Evolutionary conservation across 2,113 vertebrate species (phyloP).

Genomic region (Pelobates fuscus): DNA sequence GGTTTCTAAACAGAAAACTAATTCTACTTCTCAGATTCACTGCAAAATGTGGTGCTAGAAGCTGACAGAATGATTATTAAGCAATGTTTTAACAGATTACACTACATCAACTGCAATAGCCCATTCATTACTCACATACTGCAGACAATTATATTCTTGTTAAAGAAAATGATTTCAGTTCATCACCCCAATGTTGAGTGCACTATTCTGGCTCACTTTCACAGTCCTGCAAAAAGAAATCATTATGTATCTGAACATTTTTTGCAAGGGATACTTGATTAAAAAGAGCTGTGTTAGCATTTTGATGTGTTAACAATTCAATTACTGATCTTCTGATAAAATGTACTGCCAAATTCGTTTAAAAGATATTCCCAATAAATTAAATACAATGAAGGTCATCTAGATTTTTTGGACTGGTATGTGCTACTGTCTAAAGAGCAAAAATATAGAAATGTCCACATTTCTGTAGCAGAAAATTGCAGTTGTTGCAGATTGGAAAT

Average conservation of each 20-base stretch:
- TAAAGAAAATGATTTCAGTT: slow-evolving; percentile 38
- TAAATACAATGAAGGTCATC: slow-evolving; percentile 10
- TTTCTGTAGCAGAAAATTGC: too few species aligned
- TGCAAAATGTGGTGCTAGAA: background rate
- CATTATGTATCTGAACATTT: slow-evolving; percentile 32
- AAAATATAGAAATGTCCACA: background rate
- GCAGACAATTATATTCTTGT: slow-evolving; percentile 39
- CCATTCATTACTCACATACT: slow-evolving; percentile 36
- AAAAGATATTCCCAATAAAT: slow-evolving; percentile 12
- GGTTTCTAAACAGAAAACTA: background rate
- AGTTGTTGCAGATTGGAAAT: too few species aligned
- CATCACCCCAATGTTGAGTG: slow-evolving; percentile 20
- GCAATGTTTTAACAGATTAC: slow-evolving; percentile 27
- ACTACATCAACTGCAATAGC: slow-evolving; percentile 36
- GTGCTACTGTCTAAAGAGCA: background rate
- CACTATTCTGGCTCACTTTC: background rate
- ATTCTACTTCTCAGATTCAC: background rate
- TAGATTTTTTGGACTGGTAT: background rate
- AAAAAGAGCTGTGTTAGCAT: slow-evolving; percentile 30
- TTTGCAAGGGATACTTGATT: slow-evolving; percentile 27
- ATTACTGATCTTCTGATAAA: slow-evolving; percentile 31
- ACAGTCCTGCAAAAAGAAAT: slow-evolving; percentile 9
- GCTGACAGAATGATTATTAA: slow-evolving; percentile 18
- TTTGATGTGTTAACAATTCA: slow-evolving; percentile 26
- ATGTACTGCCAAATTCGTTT: slow-evolving; percentile 13